Percentiles rank a stretch among this genome's conserved stretches.
These are phyloP conservation scores for Rotaria sp. DNA, from an alignment of 2,888 invertebrate species.

Conservation along the genomic window DNA sequence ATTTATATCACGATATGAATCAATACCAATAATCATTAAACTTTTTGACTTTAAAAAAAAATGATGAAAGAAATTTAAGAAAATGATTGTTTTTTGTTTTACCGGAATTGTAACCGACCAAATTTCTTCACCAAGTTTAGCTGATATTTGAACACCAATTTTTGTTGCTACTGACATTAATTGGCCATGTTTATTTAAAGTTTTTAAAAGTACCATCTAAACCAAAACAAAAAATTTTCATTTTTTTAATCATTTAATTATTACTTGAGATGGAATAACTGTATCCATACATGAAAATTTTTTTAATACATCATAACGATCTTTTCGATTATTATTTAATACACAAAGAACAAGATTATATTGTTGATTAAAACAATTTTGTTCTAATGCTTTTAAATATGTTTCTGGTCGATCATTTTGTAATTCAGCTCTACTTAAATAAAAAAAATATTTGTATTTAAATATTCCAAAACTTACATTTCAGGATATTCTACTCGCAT, in stretches of 20 bases:
- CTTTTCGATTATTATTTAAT: constrained; percentile 56
- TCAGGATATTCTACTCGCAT: constrained; percentile 24
- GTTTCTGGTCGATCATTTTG: constrained; percentile 28
- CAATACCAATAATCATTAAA: constrained; percentile 39
- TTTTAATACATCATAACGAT: constrained; percentile 39
- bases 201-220: constrained; percentile 35
- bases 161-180: constrained; percentile 36
- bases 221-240: too few relatives aligned
- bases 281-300: constrained; percentile 35
- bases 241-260: too few relatives aligned
- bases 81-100: background rate
- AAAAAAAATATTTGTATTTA: background rate
- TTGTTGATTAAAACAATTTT: background rate
- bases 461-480: background rate
- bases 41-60: background rate
- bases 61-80: too few relatives aligned
- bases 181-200: constrained; percentile 32
- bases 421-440: background rate
- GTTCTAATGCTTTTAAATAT: constrained; percentile 17
- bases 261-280: constrained; percentile 36
- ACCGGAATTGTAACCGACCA: constrained; percentile 36
- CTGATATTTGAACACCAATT: constrained; percentile 39
- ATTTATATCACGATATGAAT: constrained; percentile 40
- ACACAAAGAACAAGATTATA: constrained; percentile 35
- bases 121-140: constrained; percentile 40